A percentile compares a stretch with the other conserved stretches of the same genome.
Evolutionary conservation across 1,140 invertebrate genomes (phyloP).

Genomic region (Solenopsis invicta): DNA sequence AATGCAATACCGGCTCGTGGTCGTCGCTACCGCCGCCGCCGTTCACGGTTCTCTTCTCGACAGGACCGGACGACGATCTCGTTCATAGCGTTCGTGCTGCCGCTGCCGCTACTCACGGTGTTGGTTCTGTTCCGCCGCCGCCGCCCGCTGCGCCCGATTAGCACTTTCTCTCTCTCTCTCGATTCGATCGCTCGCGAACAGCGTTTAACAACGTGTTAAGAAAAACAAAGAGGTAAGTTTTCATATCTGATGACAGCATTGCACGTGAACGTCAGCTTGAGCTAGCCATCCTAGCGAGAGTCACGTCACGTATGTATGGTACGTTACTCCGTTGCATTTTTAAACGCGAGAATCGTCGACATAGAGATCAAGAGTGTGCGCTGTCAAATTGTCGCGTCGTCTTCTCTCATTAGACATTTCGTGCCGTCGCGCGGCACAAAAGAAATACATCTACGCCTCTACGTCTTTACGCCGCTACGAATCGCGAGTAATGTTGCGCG

Average conservation of each 20-base stretch:
- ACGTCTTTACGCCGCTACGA: no score
- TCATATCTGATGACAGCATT: background rate
- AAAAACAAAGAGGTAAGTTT: slow-evolving; percentile 25
- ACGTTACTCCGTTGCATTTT: background rate
- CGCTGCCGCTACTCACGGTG: slow-evolving; percentile 58
- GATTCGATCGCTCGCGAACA: background rate
- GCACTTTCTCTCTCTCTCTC: no score
- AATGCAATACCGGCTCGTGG: slow-evolving; percentile 74
- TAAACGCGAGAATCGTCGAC: background rate
- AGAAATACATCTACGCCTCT: no score
- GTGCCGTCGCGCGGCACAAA: no score
- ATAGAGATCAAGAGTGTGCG: no score
- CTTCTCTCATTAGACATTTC: no score
- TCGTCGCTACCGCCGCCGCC: background rate
- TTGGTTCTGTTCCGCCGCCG: slow-evolving; percentile 74
- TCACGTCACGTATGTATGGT: background rate
- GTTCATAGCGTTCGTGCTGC: slow-evolving; percentile 65
- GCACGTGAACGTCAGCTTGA: no score
- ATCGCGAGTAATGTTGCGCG: background rate
- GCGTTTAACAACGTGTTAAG: background rate
- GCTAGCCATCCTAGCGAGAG: background rate
- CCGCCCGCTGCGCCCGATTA: slow-evolving; percentile 73
- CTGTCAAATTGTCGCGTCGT: no score
- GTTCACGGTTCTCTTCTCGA: no score
- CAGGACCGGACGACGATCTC: no score